These are phyloP conservation scores for Chymomyza amoena DNA, from an alignment of 2,888 invertebrate genomes.

Conservation along the genomic window DNA sequence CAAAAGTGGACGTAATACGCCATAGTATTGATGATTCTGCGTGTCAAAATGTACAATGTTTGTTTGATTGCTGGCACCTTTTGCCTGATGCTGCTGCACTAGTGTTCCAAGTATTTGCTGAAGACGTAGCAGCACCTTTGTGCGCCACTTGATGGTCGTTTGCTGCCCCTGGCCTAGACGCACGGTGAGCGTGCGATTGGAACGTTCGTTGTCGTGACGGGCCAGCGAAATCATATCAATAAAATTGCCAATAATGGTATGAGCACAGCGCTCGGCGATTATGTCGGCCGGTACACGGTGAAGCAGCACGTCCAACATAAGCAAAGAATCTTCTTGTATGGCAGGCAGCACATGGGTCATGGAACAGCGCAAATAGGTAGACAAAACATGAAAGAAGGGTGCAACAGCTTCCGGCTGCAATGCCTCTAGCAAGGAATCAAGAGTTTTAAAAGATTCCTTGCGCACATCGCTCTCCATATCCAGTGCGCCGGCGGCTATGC, in stretches of 20 bases:
- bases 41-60: constrained; percentile 39
- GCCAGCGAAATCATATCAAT: constrained; percentile 91
- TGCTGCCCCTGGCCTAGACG: constrained; percentile 84
- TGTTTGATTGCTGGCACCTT: not conserved
- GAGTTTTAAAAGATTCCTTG: constrained; percentile 79
- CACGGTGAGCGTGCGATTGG: constrained; percentile 84
- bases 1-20: constrained; percentile 21
- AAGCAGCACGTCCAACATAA: constrained; percentile 88
- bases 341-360: constrained; percentile 92
- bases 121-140: constrained; percentile 86
- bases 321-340: constrained; percentile 90
- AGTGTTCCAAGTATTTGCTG: constrained; percentile 81
- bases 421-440: constrained; percentile 74
- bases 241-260: constrained; percentile 86
- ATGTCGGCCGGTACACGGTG: constrained; percentile 82
- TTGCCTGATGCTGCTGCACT: constrained; percentile 55
- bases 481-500: constrained; percentile 84
- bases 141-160: constrained; percentile 89
- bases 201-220: constrained; percentile 82
- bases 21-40: constrained; percentile 51
- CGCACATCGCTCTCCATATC: constrained; percentile 84
- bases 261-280: constrained; percentile 84
- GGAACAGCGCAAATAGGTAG: constrained; percentile 90
- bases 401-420: constrained; percentile 52
- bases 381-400: constrained; percentile 88